Percentiles rank a stretch among this genome's conserved stretches.
Evolutionary conservation across 2,797 vertebrate species (phyloP).

Genomic region (Allobates femoralis): DNA sequence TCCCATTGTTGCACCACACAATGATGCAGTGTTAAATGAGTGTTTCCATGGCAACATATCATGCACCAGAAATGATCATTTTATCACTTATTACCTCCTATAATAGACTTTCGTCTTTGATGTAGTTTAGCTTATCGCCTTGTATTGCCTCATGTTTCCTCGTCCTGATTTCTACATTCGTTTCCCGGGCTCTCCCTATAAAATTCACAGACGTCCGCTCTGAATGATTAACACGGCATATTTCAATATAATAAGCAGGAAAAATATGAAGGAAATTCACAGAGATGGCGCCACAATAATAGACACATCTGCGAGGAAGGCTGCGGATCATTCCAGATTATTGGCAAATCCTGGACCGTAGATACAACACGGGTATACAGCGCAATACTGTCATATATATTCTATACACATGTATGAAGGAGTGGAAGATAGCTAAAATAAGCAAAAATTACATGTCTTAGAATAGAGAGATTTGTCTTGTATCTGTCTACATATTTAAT

Average conservation of each 20-base stretch:
- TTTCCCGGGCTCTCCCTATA: background rate
- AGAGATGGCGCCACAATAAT: background rate
- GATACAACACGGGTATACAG: background rate
- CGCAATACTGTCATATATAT: background rate
- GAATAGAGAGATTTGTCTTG: no score
- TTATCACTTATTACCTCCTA: slow-evolving; percentile 42
- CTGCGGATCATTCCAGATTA: background rate
- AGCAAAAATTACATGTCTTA: background rate
- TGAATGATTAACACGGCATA: slow-evolving; percentile 19
- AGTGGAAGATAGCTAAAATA: no score
- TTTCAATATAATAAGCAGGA: background rate
- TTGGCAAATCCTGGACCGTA: background rate
- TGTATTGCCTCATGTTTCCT: slow-evolving; percentile 25
- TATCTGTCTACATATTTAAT: background rate
- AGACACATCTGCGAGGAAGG: background rate
- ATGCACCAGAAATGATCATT: slow-evolving; percentile 47
- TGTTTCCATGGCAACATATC: slow-evolving; percentile 48
- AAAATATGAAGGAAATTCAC: background rate
- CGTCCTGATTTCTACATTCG: background rate
- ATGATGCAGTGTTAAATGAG: slow-evolving; percentile 44
- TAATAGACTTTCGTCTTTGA: slow-evolving; percentile 38
- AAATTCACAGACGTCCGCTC: background rate
- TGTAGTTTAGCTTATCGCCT: slow-evolving; percentile 32
- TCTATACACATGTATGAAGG: no score
- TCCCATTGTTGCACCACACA: slow-evolving; percentile 36